Conservation (phyloP, 2,888 invertebrate genomes). For the Barypeithes pellucidus region DNA sequence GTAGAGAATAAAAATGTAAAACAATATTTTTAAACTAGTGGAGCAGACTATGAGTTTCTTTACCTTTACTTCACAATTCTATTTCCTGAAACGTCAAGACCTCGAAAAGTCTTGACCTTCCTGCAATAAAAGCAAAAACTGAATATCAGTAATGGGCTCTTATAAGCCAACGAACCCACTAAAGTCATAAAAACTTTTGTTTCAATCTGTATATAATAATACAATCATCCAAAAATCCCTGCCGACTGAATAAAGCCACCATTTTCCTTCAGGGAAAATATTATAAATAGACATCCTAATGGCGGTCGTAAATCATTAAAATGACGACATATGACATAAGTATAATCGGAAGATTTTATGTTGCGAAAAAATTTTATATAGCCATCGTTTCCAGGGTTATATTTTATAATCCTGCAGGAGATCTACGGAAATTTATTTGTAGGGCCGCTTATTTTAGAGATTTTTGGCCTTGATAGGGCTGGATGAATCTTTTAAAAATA, state of each 20-base stretch:
- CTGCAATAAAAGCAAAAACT: no score
- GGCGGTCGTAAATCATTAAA: constrained; percentile 42
- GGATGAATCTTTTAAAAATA: no score
- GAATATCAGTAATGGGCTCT: no score
- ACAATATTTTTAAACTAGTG: no score
- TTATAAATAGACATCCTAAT: constrained; percentile 38
- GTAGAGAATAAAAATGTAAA: no score
- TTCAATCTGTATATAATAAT: not conserved
- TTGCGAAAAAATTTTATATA: constrained; percentile 38
- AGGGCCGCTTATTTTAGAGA: not conserved
- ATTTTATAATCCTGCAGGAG: constrained; percentile 16
- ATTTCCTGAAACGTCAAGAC: no score
- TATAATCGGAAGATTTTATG: constrained; percentile 40
- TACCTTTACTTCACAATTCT: no score
- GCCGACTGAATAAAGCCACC: not conserved
- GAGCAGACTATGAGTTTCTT: no score
- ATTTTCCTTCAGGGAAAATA: constrained; percentile 4
- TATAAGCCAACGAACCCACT: not conserved
- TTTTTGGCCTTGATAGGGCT: not conserved
- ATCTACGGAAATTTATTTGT: constrained; percentile 1
- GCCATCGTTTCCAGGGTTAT: constrained; percentile 24
- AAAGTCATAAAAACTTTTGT: constrained; percentile 6
- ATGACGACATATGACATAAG: constrained; percentile 47
- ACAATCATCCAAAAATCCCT: not conserved
- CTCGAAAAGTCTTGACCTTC: no score